Evolutionary conservation across 2,113 vertebrate genomes (phyloP).

Genomic region (Orthochromis indermauri): DNA sequence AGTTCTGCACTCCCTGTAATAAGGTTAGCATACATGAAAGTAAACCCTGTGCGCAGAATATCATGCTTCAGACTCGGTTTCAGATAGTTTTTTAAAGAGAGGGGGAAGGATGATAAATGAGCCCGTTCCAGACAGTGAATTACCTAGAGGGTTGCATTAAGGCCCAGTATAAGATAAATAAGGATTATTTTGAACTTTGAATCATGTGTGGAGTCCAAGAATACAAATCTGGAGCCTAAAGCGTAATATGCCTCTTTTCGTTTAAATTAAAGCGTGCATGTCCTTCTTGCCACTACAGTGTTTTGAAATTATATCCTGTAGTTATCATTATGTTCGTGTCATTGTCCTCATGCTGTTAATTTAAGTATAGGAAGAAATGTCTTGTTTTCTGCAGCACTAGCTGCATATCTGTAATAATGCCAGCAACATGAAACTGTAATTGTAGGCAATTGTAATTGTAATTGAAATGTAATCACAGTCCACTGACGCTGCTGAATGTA

Average conservation of each 20-base stretch:
- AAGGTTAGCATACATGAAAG: not conserved
- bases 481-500: not conserved
- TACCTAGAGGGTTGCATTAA: not conserved
- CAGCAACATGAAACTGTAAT: not conserved
- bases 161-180: not conserved
- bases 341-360: not conserved
- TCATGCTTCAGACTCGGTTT: not conserved
- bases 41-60: not conserved
- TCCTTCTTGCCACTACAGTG: not conserved
- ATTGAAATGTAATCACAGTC: not conserved
- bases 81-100: not conserved
- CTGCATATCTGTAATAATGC: not conserved
- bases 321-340: not conserved
- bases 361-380: not conserved
- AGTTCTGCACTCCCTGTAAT: too few relatives aligned
- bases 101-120: not conserved
- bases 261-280: not conserved
- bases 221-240: not conserved
- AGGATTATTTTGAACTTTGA: not conserved
- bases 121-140: not conserved
- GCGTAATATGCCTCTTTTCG: fast-evolving
- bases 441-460: not conserved
- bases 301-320: not conserved
- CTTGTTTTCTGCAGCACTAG: not conserved
- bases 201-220: not conserved